Percentiles rank a stretch among this genome's conserved stretches.
phyloP scores from a whole-genome alignment of 2,797 vertebrate species.

The Sebastes oblongus region DNA sequence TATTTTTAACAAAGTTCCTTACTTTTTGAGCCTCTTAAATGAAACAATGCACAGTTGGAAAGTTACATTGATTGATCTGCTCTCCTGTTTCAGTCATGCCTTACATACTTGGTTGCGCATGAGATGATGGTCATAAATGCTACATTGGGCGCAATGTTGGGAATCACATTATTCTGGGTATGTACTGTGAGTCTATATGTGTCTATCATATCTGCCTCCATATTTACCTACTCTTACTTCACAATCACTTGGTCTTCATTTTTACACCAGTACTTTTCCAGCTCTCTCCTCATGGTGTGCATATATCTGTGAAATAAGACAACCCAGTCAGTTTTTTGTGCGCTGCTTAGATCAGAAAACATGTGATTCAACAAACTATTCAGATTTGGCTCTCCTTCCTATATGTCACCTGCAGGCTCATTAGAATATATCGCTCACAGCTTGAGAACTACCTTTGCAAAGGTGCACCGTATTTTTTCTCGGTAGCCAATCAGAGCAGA shows the following conservation, averaged over 20 bases:
- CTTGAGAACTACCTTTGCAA: too few relatives aligned
- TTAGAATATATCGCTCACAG: too few relatives aligned
- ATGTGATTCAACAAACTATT: too few relatives aligned
- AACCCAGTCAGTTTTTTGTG: accelerated
- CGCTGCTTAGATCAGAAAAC: too few relatives aligned
- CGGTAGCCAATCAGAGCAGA: too few relatives aligned
- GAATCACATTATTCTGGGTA: slow-evolving; percentile 52
- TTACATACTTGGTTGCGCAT: background rate
- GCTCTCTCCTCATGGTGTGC: background rate
- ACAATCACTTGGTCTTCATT: background rate
- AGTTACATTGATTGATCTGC: background rate
- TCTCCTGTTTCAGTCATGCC: slow-evolving; percentile 55
- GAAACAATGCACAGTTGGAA: background rate
- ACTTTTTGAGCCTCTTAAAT: background rate
- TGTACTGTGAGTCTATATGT: background rate
- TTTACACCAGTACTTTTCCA: background rate
- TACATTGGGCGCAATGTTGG: background rate
- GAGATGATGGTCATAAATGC: accelerated
- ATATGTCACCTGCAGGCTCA: too few relatives aligned
- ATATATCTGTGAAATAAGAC: too few relatives aligned
- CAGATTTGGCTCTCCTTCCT: too few relatives aligned
- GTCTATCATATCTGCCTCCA: background rate
- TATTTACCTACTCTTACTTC: background rate
- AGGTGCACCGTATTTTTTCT: too few relatives aligned
- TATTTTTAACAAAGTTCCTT: background rate